phyloP scores from a whole-genome alignment of 2,113 vertebrate species.

The human (Homo sapiens) region DNA sequence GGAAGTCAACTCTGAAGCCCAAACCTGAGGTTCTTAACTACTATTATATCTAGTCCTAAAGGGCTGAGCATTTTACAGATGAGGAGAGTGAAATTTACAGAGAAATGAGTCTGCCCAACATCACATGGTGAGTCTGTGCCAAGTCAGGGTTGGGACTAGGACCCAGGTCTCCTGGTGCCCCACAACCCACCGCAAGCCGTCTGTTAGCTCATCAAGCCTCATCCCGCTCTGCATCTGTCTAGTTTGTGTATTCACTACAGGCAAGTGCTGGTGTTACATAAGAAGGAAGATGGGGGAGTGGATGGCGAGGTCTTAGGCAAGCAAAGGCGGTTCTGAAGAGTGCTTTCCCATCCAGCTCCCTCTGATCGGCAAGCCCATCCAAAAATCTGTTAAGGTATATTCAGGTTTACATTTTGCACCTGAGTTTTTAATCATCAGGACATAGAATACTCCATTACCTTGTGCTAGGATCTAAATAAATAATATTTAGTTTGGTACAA shows the following conservation, averaged over 20 bases:
- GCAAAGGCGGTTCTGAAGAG: background rate
- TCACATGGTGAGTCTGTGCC: background rate
- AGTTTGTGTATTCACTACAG: background rate
- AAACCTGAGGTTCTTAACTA: background rate
- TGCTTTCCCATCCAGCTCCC: background rate
- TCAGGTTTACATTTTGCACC: background rate
- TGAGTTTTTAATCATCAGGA: background rate
- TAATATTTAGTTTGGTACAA: background rate
- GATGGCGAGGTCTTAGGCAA: background rate
- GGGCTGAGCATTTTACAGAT: background rate
- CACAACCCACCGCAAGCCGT: background rate
- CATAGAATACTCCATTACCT: background rate
- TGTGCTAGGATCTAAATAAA: background rate
- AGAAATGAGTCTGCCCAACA: background rate
- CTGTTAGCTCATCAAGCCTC: no score
- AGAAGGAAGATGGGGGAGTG: background rate
- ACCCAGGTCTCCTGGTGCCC: background rate
- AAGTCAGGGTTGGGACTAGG: fast-evolving
- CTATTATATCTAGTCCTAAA: fast-evolving
- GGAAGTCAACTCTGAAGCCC: background rate
- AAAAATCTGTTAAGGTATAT: background rate
- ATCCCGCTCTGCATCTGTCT: background rate
- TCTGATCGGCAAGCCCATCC: background rate
- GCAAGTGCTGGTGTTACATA: background rate
- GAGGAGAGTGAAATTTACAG: background rate